Evolutionary conservation across 2,113 vertebrate genomes (phyloP).

Genomic region (Microcebus griseorufus): DNA sequence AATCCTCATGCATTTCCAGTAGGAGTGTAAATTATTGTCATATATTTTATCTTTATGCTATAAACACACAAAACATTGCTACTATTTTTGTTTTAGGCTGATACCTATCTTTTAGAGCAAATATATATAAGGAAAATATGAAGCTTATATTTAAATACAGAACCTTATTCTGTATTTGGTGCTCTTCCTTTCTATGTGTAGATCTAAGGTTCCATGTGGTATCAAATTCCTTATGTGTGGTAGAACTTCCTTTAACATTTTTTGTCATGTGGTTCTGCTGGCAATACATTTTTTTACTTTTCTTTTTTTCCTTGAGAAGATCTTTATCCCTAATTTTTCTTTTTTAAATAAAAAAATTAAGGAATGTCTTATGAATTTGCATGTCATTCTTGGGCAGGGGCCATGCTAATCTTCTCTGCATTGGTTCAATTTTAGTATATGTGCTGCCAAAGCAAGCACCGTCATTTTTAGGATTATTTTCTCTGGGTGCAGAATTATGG

Average conservation of each 20-base stretch:
- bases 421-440: neutral
- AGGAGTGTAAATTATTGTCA: neutral
- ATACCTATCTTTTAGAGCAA: neutral
- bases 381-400: neutral
- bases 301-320: neutral
- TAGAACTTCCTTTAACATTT: neutral
- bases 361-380: no score
- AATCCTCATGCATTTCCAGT: neutral
- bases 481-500: neutral
- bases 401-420: neutral
- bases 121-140: conserved; percentile 7
- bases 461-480: neutral
- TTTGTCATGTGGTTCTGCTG: neutral
- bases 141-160: neutral
- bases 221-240: neutral
- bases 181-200: neutral
- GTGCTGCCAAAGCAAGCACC: neutral
- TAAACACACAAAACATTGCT: neutral
- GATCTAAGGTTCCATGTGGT: neutral
- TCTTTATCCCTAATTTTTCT: neutral
- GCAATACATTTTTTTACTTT: neutral
- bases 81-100: neutral
- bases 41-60: neutral
- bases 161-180: neutral
- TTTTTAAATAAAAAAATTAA: neutral